Evolutionary conservation across 2,888 invertebrate species (phyloP), one percentile per base, ranked within the genome.

Genomic region (Agriopis marginaria): DNA sequence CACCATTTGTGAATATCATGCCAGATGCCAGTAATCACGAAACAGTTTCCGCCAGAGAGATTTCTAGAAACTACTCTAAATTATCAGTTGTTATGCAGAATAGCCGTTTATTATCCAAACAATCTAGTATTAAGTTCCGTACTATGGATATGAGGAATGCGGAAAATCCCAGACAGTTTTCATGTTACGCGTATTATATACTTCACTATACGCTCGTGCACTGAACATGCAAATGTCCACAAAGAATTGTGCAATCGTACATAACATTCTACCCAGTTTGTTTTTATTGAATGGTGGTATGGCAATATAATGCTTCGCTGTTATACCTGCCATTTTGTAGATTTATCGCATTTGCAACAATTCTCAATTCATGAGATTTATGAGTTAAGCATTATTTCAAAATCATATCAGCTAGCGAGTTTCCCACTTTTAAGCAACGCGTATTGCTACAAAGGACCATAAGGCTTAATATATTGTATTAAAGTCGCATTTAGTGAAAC

Each of bases 211-310:
- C 49, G 42, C 45, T 63, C 69, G 66, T 72, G 68, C 64, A 70
- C 50, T 63, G 56, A 53, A 62, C 66, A 70, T 72, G 70, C 68
- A 72, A 68, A 73, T 72, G 56, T 66, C 60, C 40, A 23, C 39
- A 63, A 71, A 62, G 66, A 73, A 66, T 75, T 75, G 66, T 68
- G 68, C 67, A 73, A 75, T 73, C 65, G 51, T 59, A 71, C 66
- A 71, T 73, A 66, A 72, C 65, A 45, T 70, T 66, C 63, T 66
- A 61, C 61, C 49, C 50, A 59, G 59, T 5, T 32, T 5, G 32
- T 61, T 63, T 65, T 66, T 71, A 11, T 8, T 49, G n/a, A 49
- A 14, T 6, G 49, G 5, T 49, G 7, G 11, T 3, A 7, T 49
- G n/a, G 49, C 10, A 44, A 1, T 32, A 32, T 5, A 32, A 32